These are phyloP conservation scores for Melanostigma gelatinosum DNA, from an alignment of 2,113 vertebrate species.

Conservation along the genomic window DNA sequence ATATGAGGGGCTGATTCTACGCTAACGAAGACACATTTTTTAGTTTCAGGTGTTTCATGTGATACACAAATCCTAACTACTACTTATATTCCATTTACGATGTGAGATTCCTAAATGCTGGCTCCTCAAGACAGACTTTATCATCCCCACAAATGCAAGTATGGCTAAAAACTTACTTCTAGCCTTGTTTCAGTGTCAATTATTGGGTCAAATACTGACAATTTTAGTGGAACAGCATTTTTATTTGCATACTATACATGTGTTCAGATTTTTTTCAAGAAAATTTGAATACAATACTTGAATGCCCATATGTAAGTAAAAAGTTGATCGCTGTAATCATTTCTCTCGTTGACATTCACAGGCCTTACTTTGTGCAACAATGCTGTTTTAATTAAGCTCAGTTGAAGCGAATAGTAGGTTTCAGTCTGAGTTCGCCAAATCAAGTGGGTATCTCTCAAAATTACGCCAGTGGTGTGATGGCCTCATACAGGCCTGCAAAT, in stretches of 20 bases:
- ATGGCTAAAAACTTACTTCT: neutral
- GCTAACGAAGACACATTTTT: too few species aligned
- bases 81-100: too few species aligned
- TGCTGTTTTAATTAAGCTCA: neutral
- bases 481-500: too few species aligned
- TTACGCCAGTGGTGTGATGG: too few species aligned
- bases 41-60: too few species aligned
- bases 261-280: neutral
- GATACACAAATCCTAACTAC: too few species aligned
- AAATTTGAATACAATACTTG: neutral
- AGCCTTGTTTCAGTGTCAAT: neutral
- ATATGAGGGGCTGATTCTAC: too few species aligned
- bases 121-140: too few species aligned
- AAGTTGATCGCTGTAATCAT: neutral
- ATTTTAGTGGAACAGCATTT: neutral
- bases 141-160: neutral
- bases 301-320: neutral
- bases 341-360: neutral
- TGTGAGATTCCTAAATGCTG: too few species aligned
- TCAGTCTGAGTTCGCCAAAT: neutral
- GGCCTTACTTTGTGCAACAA: neutral
- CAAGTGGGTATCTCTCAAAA: neutral
- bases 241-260: neutral
- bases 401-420: neutral
- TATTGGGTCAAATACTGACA: neutral